Base-by-base conservation (phyloP, 2,113 vertebrate genomes). In the Prochilodus magdalenae region DNA sequence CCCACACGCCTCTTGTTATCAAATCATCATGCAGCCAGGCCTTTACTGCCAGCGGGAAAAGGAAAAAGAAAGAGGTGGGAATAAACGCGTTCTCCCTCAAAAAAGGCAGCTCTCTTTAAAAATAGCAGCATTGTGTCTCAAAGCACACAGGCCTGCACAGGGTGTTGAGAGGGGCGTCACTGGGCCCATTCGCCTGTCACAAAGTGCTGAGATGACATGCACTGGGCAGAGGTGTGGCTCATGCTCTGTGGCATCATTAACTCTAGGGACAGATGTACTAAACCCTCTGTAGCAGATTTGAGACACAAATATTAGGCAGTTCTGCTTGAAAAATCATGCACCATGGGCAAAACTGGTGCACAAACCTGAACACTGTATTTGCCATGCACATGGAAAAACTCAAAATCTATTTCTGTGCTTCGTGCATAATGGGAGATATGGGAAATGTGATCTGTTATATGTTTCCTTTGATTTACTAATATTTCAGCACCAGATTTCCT, bases 91-190 rank as follows among this genome's bases (percentile, higher is more conserved):
- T 70, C 33, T 76, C 36, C 55, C 33, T n/a, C 3, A 22, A 69
- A n/a, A 70, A 70, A 70, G 22, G 22, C 65, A 67, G 36, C 36
- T 67, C 22, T 47, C 75, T 85, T 77, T 85, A 81, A 77, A 77
- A 85, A 84, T 84, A 85, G 59, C 67, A 69, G 20, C 69, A 67
- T 72, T 71, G 75, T 57, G 70, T 36, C 55, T 80, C 55, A 66
- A 65, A 65, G 55, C 36, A 24, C 65, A 63, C 75, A 79, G 70
- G 57, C 65, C 69, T 66, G 73, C 53, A 22, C 36, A 49, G 79
- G 75, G 70, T 86, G 77, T 73, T 69, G 57, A 16, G 30, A 22
- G 55, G 55, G 65, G 40, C 53, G 29, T 15, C 40, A n/a, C 53
- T 5, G 16, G 80, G 49, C 20, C 33, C 49, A 83, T 81, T 84